phyloP scores from a whole-genome alignment of 2,113 vertebrate genomes.

The Carlito syrichta region DNA sequence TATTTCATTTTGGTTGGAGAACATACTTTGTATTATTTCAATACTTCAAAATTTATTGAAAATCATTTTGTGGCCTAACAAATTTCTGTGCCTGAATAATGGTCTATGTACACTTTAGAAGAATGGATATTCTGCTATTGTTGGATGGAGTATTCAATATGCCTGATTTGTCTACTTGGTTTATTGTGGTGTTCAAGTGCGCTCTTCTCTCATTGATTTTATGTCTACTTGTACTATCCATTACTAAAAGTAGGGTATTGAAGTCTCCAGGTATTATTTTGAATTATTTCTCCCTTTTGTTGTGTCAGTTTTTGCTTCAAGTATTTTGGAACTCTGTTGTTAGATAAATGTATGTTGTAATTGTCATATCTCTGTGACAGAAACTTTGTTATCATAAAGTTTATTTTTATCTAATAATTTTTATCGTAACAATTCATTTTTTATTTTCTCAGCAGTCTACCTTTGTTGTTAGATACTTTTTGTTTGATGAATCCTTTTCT shows the following conservation, averaged over 20 bases:
- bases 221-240: background rate
- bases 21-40: background rate
- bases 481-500: background rate
- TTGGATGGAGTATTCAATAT: background rate
- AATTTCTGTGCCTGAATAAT: background rate
- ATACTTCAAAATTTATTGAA: background rate
- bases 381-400: background rate
- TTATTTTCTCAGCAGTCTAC: background rate
- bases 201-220: slow-evolving; percentile 23
- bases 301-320: background rate
- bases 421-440: background rate
- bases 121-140: background rate
- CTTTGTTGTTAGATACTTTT: background rate
- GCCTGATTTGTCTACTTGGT: background rate
- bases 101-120: background rate
- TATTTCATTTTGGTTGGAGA: background rate
- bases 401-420: background rate
- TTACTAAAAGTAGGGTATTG: slow-evolving; percentile 6
- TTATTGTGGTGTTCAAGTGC: background rate
- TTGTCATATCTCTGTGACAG: background rate
- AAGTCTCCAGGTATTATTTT: background rate
- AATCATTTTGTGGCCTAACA: background rate
- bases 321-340: background rate
- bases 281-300: background rate
- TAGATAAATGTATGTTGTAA: background rate